Base-by-base conservation (phyloP, 2,888 invertebrate genomes). In the Bellardia bayeri region DNA sequence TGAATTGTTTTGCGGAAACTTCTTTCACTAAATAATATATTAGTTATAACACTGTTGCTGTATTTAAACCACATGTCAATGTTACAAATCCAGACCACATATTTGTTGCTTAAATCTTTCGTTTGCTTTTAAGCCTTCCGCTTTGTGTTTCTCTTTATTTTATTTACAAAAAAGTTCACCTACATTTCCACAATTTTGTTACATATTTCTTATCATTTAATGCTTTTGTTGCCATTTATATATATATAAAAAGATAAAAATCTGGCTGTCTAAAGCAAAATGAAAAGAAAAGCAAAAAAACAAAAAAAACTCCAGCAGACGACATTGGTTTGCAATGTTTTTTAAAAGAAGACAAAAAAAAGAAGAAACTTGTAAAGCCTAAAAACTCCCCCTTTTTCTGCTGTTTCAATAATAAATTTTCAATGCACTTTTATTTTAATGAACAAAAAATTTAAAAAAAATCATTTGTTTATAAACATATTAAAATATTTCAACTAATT, bases 121-220 rank as follows among this genome's bases (percentile, higher is more conserved):
- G 16, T 45, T 30, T 63, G 7, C 30, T 30, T 14, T 61, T 45
- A 45, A 64, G n/a, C 14, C 49, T 75, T 82, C 49, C n/a, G 16
- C 45, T 45, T 54, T 64, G 16, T 16, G 33, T 14, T 45, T 69
- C 16, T 49, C 51, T 61, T 51, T 58, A n/a, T 76, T 49, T 40
- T 69, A 56, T 64, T 76, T 42, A 3, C 11, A 8, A 40, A 6
- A 66, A 85, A 79, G 63, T 87, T 87, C 85, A 85, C 87, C 87
- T 87, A 85, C 82, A 85, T 87, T 75, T 75, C 51, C 79, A 54
- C 23, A 13, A 68, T 42, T 83, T 49, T 84, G 63, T 74, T 63
- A 64, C 23, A 56, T 54, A 51, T 83, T 66, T 75, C 82, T 61
- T 80, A 79, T 81, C 78, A 64, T 42, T 16, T 45, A 7, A 13